These are phyloP conservation scores for Slavum lentiscoides DNA, from an alignment of 2,888 invertebrate species.

Conservation along the genomic window DNA sequence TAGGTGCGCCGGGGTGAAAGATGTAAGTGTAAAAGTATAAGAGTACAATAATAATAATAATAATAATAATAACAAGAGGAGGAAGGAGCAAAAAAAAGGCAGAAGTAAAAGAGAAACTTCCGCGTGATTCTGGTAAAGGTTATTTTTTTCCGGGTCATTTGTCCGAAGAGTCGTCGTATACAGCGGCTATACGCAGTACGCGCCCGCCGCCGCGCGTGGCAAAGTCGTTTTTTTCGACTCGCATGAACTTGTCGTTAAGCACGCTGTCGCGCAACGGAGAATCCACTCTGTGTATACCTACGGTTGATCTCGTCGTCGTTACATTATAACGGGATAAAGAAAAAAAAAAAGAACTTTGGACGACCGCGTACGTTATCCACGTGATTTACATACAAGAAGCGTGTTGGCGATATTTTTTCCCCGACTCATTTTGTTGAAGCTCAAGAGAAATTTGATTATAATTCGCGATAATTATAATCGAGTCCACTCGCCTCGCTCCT, in stretches of 20 bases:
- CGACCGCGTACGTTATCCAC: neutral
- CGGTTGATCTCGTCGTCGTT: slow-evolving; percentile 15
- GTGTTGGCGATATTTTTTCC: too few species aligned
- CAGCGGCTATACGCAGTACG: too few species aligned
- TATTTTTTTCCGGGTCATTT: slow-evolving; percentile 50
- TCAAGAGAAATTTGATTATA: too few species aligned
- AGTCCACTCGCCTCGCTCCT: too few species aligned
- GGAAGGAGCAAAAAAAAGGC: neutral
- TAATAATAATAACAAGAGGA: too few species aligned
- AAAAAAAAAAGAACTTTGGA: slow-evolving; percentile 42
- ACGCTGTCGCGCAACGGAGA: slow-evolving; percentile 18
- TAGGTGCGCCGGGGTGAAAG: neutral
- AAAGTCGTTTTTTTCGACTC: slow-evolving; percentile 42
- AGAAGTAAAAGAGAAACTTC: slow-evolving; percentile 17
- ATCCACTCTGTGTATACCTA: neutral
- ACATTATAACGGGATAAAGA: neutral
- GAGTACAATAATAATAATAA: too few species aligned
- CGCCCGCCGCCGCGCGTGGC: neutral
- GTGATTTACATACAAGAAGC: slow-evolving; percentile 25
- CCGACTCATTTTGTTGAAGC: too few species aligned
- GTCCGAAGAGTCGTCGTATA: slow-evolving; percentile 15
- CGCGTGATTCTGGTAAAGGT: neutral
- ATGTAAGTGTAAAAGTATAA: too few species aligned
- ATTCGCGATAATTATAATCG: too few species aligned
- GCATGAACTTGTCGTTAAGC: slow-evolving; percentile 50